These are phyloP conservation scores for Drosophila kuntzei DNA, from an alignment of 2,888 invertebrate species.

Conservation along the genomic window DNA sequence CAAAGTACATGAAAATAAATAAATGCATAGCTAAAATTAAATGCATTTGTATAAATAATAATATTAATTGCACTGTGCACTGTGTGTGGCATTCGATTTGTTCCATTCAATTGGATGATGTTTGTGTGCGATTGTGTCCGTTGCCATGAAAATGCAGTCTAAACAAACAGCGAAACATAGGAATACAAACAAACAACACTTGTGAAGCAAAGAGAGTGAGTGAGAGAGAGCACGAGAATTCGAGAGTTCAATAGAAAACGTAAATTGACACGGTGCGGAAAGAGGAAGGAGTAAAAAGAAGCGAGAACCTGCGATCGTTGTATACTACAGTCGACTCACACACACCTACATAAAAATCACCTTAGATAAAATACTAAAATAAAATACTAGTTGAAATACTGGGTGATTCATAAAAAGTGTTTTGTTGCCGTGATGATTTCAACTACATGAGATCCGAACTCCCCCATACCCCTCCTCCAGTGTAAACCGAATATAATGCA, in stretches of 20 bases:
- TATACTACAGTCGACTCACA: conserved; percentile 8
- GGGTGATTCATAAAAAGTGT: conserved; percentile 26
- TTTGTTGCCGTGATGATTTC: conserved; percentile 49
- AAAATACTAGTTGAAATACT: conserved; percentile 37
- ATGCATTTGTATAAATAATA: conserved; percentile 17
- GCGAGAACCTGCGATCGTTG: conserved; percentile 44
- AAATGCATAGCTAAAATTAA: conserved; percentile 14
- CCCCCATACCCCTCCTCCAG: conserved; percentile 22
- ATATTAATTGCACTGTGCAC: conserved; percentile 37
- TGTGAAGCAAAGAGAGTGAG: conserved; percentile 24
- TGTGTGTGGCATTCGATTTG: conserved; percentile 21
- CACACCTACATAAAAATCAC: conserved; percentile 10
- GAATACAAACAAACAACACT: conserved; percentile 47
- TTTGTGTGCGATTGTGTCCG: conserved; percentile 38
- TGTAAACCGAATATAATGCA: conserved; percentile 60
- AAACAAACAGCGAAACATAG: conserved; percentile 56
- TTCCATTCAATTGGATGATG: conserved; percentile 19
- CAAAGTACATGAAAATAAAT: conserved; percentile 16
- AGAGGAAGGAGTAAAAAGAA: conserved; percentile 15
- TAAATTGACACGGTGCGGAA: conserved; percentile 41
- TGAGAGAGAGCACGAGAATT: conserved; percentile 16
- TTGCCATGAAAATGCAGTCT: conserved; percentile 81
- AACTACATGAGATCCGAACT: conserved; percentile 39
- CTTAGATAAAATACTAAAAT: conserved; percentile 27
- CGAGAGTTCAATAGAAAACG: conserved; percentile 49